These are phyloP conservation scores for Frankliniella fusca DNA, from an alignment of 2,888 invertebrate species.

Conservation along the genomic window DNA sequence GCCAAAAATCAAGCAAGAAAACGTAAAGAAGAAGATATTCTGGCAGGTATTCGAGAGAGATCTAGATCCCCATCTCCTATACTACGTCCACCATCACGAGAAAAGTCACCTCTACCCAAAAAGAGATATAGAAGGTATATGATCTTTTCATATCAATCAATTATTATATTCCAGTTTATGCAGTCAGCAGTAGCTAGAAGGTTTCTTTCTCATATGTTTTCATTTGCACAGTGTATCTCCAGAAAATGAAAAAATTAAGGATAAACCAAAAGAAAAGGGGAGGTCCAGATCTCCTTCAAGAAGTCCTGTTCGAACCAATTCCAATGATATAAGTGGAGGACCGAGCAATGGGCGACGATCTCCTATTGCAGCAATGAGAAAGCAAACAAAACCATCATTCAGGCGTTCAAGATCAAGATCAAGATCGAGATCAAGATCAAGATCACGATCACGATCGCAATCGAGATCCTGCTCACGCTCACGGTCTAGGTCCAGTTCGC, in stretches of 20 bases:
- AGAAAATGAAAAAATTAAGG: neutral
- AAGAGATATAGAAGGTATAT: conserved; percentile 58
- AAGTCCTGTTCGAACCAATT: neutral
- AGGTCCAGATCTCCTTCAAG: neutral
- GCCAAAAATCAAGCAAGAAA: conserved; percentile 89
- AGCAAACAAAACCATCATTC: neutral
- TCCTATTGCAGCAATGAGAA: neutral
- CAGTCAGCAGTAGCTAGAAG: neutral
- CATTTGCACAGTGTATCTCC: conserved; percentile 37
- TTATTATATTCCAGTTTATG: neutral
- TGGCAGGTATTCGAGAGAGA: conserved; percentile 61
- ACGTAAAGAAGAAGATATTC: conserved; percentile 79
- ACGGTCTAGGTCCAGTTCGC: conserved; percentile 44
- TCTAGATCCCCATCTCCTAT: conserved; percentile 79
- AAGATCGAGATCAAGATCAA: conserved; percentile 50
- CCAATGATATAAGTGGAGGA: neutral
- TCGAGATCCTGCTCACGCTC: conserved; percentile 50
- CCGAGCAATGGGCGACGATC: neutral
- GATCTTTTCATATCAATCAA: neutral
- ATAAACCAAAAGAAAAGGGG: neutral
- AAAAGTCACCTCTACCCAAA: conserved; percentile 64
- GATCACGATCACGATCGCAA: conserved; percentile 51
- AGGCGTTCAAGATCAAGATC: conserved; percentile 48
- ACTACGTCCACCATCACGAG: conserved; percentile 66
- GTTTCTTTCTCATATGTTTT: conserved; percentile 10